phyloP scores from a whole-genome alignment of 2,113 vertebrate species.

The Microtus ochrogaster region DNA sequence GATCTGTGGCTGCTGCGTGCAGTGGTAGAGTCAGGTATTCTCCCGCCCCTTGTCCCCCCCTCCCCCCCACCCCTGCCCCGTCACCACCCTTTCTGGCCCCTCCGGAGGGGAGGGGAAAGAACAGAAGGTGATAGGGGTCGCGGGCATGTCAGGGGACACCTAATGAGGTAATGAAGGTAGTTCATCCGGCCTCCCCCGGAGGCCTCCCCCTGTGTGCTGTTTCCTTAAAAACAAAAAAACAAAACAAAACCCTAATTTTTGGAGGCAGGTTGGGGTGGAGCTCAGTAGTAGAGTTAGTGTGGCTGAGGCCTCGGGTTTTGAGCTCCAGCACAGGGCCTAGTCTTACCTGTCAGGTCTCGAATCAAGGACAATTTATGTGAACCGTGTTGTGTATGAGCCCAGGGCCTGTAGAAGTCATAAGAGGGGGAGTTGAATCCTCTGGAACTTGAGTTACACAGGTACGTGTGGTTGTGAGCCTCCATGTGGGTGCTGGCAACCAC shows the following conservation, averaged over 20 bases:
- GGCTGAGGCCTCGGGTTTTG: neutral
- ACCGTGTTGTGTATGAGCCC: neutral
- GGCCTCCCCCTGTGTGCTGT: fast-evolving
- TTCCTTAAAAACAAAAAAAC: neutral
- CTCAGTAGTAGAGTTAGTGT: neutral
- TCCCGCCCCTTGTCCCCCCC: fast-evolving
- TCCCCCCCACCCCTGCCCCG: too few relatives aligned
- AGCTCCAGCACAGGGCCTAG: neutral
- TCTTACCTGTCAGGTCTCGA: neutral
- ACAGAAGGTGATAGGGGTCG: neutral
- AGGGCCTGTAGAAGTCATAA: too few relatives aligned
- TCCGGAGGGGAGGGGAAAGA: neutral
- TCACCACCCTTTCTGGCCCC: too few relatives aligned
- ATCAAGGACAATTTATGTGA: neutral
- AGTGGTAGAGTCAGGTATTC: too few relatives aligned
- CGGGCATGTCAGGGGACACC: fast-evolving
- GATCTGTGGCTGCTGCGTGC: neutral
- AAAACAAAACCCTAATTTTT: neutral
- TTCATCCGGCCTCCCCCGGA: neutral
- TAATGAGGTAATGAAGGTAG: neutral
- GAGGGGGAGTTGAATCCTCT: neutral
- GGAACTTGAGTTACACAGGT: neutral
- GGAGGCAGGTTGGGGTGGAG: neutral
- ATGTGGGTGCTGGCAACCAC: neutral
- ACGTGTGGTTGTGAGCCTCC: neutral